Evolutionary conservation across 2,888 invertebrate genomes (phyloP), one percentile per base, ranked within the genome.

Genomic region (Matsumyia berberina): DNA sequence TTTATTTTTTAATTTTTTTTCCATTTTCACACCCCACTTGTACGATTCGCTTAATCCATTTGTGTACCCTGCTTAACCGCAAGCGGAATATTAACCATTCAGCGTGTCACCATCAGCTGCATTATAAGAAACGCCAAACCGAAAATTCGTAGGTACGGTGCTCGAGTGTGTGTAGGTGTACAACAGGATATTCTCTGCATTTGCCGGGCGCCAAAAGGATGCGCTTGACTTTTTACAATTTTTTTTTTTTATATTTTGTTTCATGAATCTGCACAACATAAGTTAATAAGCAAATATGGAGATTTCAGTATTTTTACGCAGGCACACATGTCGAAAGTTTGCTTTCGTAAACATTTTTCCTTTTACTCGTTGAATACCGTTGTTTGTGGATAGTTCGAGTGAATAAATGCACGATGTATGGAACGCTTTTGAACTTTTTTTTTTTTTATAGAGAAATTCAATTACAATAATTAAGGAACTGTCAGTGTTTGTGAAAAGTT

Each of bases 201-300:
- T 69, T 69, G 17, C 53, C 29, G 39, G 17, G 42, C 19, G 35
- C 12, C 11, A 46, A 51, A 69, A n/a, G n/a, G n/a, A n/a, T n/a
- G n/a, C n/a, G n/a, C n/a, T n/a, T n/a, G n/a, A 55, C 24, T 12
- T 19, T 2, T 17, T 69, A 37, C 53, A 55, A 55, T 44, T 57
- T 55, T 57, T 69, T 33, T 17, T 19, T 42, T 53, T 55, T 55
- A 2, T n/a, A 8, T 15, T 17, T n/a, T n/a, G n/a, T n/a, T n/a
- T n/a, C n/a, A n/a, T 17, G 46, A 19, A n/a, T 35, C 55, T 39
- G 29, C 29, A 37, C 37, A 57, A 37, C 64, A 57, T 31, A 55
- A 64, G 64, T 46, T 55, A 64, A 72, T 72, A 60, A 72, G 72
- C 60, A 37, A 70, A 70, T 70, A 58, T 70, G 70, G 11, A 58